phyloP scores from a whole-genome alignment of 2,113 vertebrate genomes.

The Gymnocephalus cernua region DNA sequence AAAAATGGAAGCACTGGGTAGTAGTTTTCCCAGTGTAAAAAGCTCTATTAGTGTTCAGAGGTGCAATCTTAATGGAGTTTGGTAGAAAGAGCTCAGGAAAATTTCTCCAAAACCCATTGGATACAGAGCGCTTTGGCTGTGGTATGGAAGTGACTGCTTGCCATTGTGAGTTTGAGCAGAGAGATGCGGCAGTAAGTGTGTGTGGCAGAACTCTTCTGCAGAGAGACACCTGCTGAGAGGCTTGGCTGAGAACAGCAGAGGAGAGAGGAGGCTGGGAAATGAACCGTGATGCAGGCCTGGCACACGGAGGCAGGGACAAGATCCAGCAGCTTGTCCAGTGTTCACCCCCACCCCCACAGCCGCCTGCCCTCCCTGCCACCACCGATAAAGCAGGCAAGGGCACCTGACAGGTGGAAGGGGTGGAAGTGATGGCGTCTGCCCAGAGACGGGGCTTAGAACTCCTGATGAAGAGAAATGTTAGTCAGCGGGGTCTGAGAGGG shows the following conservation, averaged over 20 bases:
- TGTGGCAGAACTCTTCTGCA: constrained; percentile 68
- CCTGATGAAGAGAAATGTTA: constrained; percentile 63
- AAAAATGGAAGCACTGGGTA: not conserved
- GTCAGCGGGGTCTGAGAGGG: constrained; percentile 48
- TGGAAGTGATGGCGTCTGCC: constrained; percentile 65
- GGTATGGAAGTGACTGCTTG: constrained; percentile 36
- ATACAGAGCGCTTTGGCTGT: constrained; percentile 35
- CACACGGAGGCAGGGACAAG: constrained; percentile 63
- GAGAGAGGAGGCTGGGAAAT: constrained; percentile 71
- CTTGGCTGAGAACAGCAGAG: constrained; percentile 73
- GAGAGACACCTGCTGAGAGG: constrained; percentile 78
- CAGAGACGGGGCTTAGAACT: constrained; percentile 65
- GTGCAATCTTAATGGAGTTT: not conserved
- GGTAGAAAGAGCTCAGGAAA: not conserved
- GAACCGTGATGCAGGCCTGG: constrained; percentile 74
- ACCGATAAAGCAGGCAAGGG: constrained; percentile 70
- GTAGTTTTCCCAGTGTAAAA: not conserved
- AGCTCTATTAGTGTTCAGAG: not conserved
- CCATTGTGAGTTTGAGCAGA: constrained; percentile 42
- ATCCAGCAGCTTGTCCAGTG: constrained; percentile 66
- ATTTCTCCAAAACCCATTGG: constrained; percentile 12
- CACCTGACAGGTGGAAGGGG: constrained; percentile 82
- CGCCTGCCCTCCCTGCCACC: constrained; percentile 39
- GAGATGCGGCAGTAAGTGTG: constrained; percentile 41
- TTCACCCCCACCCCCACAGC: constrained; percentile 16